Conservation (phyloP, 2,888 invertebrate genomes). For the Megamerina dolium region DNA sequence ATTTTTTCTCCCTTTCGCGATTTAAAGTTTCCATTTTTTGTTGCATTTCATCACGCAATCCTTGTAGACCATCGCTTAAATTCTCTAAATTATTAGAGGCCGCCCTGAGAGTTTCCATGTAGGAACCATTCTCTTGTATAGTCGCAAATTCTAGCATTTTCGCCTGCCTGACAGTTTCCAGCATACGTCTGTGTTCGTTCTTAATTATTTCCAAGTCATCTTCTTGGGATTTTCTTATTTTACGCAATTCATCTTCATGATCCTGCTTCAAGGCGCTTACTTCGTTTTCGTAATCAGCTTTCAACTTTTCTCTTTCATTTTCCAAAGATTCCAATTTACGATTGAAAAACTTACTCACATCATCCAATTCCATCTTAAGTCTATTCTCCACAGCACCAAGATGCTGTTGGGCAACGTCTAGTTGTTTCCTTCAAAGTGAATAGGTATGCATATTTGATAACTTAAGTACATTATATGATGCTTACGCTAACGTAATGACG, state of each 20-base stretch:
- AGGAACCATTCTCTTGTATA: slow-evolving; percentile 45
- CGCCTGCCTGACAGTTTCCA: slow-evolving; percentile 45
- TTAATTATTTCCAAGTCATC: slow-evolving; percentile 34
- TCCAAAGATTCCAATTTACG: slow-evolving; percentile 33
- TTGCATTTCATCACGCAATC: slow-evolving; percentile 39
- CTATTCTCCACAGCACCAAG: slow-evolving; percentile 38
- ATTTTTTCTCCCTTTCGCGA: slow-evolving; percentile 36
- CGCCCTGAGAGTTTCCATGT: slow-evolving; percentile 40
- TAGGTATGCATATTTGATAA: neutral
- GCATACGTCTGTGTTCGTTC: slow-evolving; percentile 34
- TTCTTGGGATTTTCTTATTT: slow-evolving; percentile 38
- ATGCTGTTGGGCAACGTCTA: slow-evolving; percentile 42
- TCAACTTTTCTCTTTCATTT: slow-evolving; percentile 29
- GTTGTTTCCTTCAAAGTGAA: slow-evolving; percentile 37
- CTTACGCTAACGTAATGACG: neutral
- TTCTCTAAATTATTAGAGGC: slow-evolving; percentile 42
- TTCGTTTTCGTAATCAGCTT: slow-evolving; percentile 31
- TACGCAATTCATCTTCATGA: slow-evolving; percentile 38
- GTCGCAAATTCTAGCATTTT: slow-evolving; percentile 45
- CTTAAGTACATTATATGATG: neutral
- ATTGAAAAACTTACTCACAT: slow-evolving; percentile 32
- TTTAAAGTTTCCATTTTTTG: slow-evolving; percentile 32
- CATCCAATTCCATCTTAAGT: slow-evolving; percentile 36
- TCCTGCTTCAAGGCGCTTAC: slow-evolving; percentile 32
- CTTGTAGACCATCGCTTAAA: slow-evolving; percentile 34